Base-by-base conservation (phyloP, 2,888 invertebrate genomes). In the Tinea pellionella region DNA sequence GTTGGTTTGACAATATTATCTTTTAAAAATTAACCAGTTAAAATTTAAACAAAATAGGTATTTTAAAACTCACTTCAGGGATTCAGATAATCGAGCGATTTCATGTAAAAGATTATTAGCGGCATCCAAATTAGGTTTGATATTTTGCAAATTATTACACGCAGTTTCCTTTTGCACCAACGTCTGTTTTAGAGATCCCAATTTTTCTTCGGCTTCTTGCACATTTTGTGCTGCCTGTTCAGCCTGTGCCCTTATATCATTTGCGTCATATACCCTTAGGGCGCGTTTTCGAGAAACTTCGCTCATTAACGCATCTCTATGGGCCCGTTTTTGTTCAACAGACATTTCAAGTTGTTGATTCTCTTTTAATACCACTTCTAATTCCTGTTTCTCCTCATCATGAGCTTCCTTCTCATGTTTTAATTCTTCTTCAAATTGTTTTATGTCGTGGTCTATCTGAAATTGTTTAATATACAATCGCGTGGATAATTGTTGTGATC, bases 161-260 rank as follows among this genome's bases (percentile, higher is more conserved):
- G 74, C 75, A 61, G 67, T 79, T 61, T 86, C 84, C 60, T 85
- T 86, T 63, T 80, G 72, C 67, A 75, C 74, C 0, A 85, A 65
- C 0, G 72, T 77, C 0, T 69, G 67, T 12, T 68, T 63, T 1
- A 80, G 63, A 0, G 70, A 67, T 7, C 72, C 73, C 0, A 79
- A 61, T 30, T 78, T 78, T 53, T 80, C 76, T 30, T 84, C 81
- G 0, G 72, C 75, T 47, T 84, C 84, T 60, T 77, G 74, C 0
- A 80, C 75, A 61, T 75, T 75, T 47, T 72, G 74, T 0, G 73
- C 66, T 0, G 82, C 78, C 63, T 80, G 75, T 56, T 74, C 74
- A 0, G 69, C 78, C 24, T 85, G 77, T 0, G 73, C 69, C 56
- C 68, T 71, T 1, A 85, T 75, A 62, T 84, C 86, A 0, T 84